Conservation (phyloP, 2,888 invertebrate species). For the Sepioteuthis lessoniana region DNA sequence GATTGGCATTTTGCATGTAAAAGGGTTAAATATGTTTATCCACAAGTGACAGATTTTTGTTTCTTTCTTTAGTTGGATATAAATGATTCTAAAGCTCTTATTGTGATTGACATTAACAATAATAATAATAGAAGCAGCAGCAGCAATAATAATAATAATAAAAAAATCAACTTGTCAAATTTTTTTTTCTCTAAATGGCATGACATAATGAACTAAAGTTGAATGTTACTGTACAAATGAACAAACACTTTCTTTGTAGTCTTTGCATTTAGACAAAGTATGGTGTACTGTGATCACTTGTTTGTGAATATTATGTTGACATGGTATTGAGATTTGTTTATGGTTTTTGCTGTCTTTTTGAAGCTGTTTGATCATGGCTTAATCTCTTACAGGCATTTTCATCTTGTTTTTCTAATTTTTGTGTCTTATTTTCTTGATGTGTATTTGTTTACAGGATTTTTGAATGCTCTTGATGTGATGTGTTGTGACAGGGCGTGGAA, state of each 20-base stretch:
- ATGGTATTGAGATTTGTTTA: background rate
- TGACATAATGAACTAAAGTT: background rate
- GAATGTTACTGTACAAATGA: background rate
- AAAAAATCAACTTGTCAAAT: too few species aligned
- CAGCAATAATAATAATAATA: too few species aligned
- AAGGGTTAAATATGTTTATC: too few species aligned
- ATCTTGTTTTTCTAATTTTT: background rate
- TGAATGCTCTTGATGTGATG: background rate
- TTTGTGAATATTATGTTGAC: background rate
- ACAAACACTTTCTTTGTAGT: constrained; percentile 4
- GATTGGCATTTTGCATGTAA: too few species aligned
- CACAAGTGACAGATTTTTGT: too few species aligned
- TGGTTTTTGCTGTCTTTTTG: background rate
- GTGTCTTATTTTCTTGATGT: background rate
- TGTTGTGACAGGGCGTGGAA: constrained; percentile 16
- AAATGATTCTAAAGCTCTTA: too few species aligned
- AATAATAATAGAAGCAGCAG: too few species aligned
- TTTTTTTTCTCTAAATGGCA: background rate
- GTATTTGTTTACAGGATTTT: background rate
- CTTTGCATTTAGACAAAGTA: background rate
- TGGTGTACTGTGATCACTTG: background rate
- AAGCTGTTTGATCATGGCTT: background rate
- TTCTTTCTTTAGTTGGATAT: too few species aligned
- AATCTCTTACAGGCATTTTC: background rate
- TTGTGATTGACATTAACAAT: too few species aligned